Evolutionary conservation across 2,888 invertebrate species (phyloP).

Genomic region (Glyphotaelius pellucidus): DNA sequence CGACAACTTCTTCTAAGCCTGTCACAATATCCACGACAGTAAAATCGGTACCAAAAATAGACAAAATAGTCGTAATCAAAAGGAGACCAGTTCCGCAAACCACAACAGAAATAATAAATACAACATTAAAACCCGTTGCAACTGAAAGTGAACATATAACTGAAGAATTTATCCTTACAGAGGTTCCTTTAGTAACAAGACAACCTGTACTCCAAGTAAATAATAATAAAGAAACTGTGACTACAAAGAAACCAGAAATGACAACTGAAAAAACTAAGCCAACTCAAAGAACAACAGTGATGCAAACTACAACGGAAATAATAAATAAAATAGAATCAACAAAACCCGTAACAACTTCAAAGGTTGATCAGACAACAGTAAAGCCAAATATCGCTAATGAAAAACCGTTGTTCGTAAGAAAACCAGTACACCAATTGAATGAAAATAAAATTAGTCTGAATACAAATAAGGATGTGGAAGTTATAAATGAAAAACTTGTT

Average conservation of each 20-base stretch:
- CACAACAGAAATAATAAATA: slow-evolving; percentile 47
- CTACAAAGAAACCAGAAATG: slow-evolving; percentile 18
- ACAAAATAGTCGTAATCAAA: slow-evolving; percentile 18
- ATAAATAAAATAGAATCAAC: neutral
- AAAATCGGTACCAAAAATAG: neutral
- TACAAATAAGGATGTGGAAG: neutral
- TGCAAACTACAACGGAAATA: neutral
- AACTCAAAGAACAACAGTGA: slow-evolving; percentile 37
- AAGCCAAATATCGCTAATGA: neutral
- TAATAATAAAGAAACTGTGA: neutral
- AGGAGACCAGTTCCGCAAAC: slow-evolving; percentile 10
- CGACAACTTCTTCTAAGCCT: slow-evolving; percentile 9
- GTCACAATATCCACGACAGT: neutral
- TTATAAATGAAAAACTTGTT: slow-evolving; percentile 1
- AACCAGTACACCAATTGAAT: neutral
- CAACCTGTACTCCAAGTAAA: neutral
- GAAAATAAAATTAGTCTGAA: neutral
- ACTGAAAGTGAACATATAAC: slow-evolving; percentile 43
- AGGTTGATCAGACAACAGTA: neutral
- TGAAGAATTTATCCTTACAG: slow-evolving; percentile 14
- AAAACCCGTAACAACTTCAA: neutral
- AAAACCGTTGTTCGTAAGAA: neutral
- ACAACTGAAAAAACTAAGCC: slow-evolving; percentile 23
- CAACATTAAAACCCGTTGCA: slow-evolving; percentile 22
- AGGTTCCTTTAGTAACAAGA: slow-evolving; percentile 16